phyloP scores from a whole-genome alignment of 2,888 invertebrate genomes.

The Drosophila percnosoma region DNA sequence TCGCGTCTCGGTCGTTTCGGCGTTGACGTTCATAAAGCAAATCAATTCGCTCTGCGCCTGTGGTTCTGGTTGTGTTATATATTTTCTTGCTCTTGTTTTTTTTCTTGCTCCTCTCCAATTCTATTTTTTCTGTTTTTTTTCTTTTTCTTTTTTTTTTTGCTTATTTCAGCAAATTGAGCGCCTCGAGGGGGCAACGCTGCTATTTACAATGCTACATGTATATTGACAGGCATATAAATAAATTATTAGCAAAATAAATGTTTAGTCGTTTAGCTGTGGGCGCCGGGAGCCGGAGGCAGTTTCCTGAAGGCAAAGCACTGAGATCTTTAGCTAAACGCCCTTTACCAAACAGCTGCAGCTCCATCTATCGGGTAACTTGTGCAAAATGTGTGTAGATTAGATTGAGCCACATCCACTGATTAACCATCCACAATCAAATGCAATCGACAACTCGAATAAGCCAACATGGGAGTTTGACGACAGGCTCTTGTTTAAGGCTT shows the following conservation, averaged over 20 bases:
- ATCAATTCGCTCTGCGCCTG: constrained; percentile 64
- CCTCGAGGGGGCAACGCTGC: constrained; percentile 53
- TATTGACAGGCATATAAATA: constrained; percentile 79
- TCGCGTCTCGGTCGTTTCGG: constrained; percentile 55
- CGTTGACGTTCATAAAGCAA: constrained; percentile 79
- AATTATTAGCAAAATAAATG: constrained; percentile 81
- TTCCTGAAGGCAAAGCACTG: background rate
- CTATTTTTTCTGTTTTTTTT: constrained; percentile 21
- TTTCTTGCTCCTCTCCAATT: constrained; percentile 15
- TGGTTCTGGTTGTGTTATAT: constrained; percentile 30
- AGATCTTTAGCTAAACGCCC: constrained; percentile 13
- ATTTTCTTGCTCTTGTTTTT: constrained; percentile 8
- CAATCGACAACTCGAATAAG: constrained; percentile 12
- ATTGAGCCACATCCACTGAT: constrained; percentile 44
- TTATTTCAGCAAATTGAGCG: constrained; percentile 76
- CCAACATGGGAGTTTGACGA: background rate
- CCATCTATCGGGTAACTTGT: constrained; percentile 31
- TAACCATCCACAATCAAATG: constrained; percentile 33
- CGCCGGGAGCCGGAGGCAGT: constrained; percentile 24
- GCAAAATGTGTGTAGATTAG: constrained; percentile 23
- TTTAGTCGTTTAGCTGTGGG: constrained; percentile 73
- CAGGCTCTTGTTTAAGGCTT: background rate
- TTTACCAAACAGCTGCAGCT: constrained; percentile 14
- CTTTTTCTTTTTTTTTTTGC: constrained; percentile 56
- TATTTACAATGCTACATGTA: constrained; percentile 62